Evolutionary conservation across 2,888 invertebrate genomes (phyloP).

Genomic region (Drosophila monieri): DNA sequence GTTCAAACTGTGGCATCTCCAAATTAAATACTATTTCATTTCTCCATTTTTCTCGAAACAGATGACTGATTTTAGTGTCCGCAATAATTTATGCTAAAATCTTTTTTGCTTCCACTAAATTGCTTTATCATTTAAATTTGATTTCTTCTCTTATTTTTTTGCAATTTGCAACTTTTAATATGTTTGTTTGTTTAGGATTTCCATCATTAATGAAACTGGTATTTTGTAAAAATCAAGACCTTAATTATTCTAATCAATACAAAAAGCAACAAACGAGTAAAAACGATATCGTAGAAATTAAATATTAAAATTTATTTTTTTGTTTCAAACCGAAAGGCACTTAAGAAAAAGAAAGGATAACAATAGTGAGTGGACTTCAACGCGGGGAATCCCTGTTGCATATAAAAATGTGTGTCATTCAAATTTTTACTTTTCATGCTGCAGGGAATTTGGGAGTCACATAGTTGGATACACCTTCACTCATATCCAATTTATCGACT

Average conservation of each 20-base stretch:
- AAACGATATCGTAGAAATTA: constrained; percentile 15
- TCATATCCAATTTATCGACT: constrained; percentile 1
- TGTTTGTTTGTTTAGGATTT: constrained; percentile 24
- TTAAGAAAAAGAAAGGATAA: background rate
- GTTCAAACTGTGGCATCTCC: constrained; percentile 17
- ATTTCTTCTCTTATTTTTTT: constrained; percentile 10
- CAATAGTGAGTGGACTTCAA: background rate
- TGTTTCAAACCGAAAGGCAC: background rate
- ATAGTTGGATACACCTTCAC: background rate
- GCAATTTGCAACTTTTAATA: constrained; percentile 4
- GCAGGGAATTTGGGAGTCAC: constrained; percentile 18
- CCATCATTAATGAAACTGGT: constrained; percentile 27
- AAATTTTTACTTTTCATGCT: background rate
- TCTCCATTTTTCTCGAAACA: constrained; percentile 1
- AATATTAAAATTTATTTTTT: constrained; percentile 21
- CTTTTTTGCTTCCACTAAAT: constrained; percentile 3
- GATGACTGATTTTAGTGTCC: constrained; percentile 22
- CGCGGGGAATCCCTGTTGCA: constrained; percentile 15
- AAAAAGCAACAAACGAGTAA: background rate
- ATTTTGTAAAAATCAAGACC: constrained; percentile 17
- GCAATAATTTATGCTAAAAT: constrained; percentile 23
- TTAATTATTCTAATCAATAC: constrained; percentile 35
- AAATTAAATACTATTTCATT: constrained; percentile 2
- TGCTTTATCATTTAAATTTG: constrained; percentile 9
- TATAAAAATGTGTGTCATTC: constrained; percentile 1